Evolutionary conservation across 2,888 invertebrate species (phyloP), one percentile per base, ranked within the genome.

Genomic region (Standfussiana lucernea): DNA sequence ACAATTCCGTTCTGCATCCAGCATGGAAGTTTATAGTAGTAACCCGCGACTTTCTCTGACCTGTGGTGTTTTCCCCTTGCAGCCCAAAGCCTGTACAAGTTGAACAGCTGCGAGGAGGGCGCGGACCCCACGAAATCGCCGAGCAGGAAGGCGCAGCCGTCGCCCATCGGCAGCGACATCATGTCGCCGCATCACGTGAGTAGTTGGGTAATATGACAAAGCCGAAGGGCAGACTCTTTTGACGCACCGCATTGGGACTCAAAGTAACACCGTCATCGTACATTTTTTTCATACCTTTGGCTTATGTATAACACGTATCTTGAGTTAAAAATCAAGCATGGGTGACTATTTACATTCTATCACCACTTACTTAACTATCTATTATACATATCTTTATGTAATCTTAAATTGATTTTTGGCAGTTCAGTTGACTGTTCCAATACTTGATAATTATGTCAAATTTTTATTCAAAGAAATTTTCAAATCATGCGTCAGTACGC

Each of bases 41-140:
- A 53, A 47, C 79, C 40, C 45, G 62, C 21, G 72, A n/a, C 69
- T 42, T 45, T 15, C 8, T 67, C 69, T 82, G 45, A 82, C 13
- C 45, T n/a, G 2, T 35, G 45, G 0, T 42, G 53, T 74, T 78
- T 78, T 80, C 77, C 92, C 40, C 77, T 93, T 95, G 47, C 95
- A 96, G 96, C 96, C 77, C 95, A 96, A 90, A 96, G 97, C 88
- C 85, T 97, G 85, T 97, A 97, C 90, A 97, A 97, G 88, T 92
- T 97, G 84, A 97, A 93, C 88, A 95, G 92, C 84, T 94, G 93
- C 70, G 95, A 97, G 66, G 97, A 97, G 28, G 92, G 89, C 80
- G 86, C 92, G 65, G 93, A 95, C 35, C 93, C 95, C 67, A 93
- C 93, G 35, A 96, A 95, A 91, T 97, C 97, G 50, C 97, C 97